A percentile compares a stretch with the other conserved stretches of the same genome.
phyloP scores from a whole-genome alignment of 2,797 vertebrate genomes.

The Botia almorhae region DNA sequence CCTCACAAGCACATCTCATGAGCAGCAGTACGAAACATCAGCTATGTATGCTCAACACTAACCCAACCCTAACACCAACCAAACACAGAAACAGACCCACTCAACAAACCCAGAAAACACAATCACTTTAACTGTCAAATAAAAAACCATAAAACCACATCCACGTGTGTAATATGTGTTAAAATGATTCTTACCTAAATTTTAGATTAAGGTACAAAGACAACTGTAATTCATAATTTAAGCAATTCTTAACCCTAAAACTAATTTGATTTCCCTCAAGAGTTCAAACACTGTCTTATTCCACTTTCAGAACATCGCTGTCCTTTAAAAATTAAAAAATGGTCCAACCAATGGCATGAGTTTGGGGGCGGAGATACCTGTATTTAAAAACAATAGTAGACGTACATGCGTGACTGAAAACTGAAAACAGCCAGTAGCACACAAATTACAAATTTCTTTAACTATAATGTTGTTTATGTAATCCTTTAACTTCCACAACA shows the following conservation, averaged over 20 bases:
- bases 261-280: neutral
- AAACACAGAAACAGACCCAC: conserved; percentile 7
- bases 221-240: neutral
- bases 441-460: conserved; percentile 10
- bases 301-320: neutral
- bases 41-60: neutral
- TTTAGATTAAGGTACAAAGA: neutral
- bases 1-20: conserved; percentile 33
- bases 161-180: neutral
- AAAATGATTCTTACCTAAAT: neutral
- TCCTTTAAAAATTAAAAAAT: neutral
- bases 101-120: neutral
- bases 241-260: too few species aligned
- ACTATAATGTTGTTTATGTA: neutral
- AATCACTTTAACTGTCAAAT: conserved; percentile 1
- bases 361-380: neutral
- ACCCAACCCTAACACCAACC: neutral
- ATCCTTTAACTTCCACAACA: neutral
- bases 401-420: neutral
- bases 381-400: neutral
- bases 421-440: neutral
- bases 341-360: neutral
- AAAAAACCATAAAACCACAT: neutral
- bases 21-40: neutral
- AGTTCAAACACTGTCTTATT: neutral